Base-by-base conservation (phyloP, 2,113 vertebrate species). In the Leptodactylus fuscus region DNA sequence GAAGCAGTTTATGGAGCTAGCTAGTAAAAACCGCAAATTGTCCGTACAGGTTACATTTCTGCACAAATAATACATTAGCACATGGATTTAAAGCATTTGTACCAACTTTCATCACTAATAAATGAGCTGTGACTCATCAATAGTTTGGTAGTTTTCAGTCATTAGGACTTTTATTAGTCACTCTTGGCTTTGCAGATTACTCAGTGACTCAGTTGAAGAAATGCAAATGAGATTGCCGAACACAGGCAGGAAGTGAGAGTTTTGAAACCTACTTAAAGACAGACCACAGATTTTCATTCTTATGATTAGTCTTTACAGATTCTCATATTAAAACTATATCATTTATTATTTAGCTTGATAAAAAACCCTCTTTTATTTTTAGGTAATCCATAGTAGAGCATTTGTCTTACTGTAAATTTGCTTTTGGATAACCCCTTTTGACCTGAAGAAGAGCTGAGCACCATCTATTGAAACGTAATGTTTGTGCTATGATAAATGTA, bases 191-290 rank as follows among this genome's bases (percentile, higher is more conserved):
- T 89, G 6, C 92, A 93, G 92, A 90, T 90, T 94, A 89, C 91
- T 0, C 27, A 85, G 90, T 98, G 96, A 98, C 92, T 97, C 96
- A 97, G 94, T 94, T 91, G 87, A 92, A 86, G 91, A 94, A 89
- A 94, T 94, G 92, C 90, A 94, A 94, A 95, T 88, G 89, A 88
- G 87, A 87, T 91, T 89, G 90, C 89, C 91, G 89, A 91, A 90
- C 87, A 5, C 87, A 89, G 88, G 90, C 91, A 92, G 90, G 91
- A 94, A 93, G 89, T 91, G 69, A 89, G 84, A 86, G 85, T 88
- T 92, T 89, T 91, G 88, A 90, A 94, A 92, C 87, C 88, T 90
- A 87, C 38, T 73, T 73, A 60, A 69, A 71, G 24, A 89, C 86
- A 86, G 85, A 88, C 88, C 89, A 1, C 88, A 89, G 71, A 87